These are phyloP conservation scores for Agelaius tricolor DNA, from an alignment of 2,113 vertebrate species.

Conservation along the genomic window DNA sequence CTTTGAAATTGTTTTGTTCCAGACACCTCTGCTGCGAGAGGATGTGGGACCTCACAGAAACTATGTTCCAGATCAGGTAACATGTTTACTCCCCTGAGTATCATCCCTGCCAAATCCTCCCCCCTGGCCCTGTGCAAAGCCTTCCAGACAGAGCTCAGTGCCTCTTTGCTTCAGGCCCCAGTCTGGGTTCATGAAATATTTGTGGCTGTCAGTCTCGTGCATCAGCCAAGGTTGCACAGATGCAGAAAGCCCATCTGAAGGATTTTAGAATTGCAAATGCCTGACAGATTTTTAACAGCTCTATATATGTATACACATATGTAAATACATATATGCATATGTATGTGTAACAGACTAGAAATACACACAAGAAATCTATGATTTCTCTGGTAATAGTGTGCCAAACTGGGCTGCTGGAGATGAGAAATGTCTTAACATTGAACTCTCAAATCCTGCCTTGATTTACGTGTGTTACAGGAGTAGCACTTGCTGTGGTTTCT, in stretches of 20 bases:
- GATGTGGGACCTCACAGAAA: neutral
- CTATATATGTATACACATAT: neutral
- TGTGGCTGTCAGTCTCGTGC: neutral
- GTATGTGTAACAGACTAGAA: neutral
- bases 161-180: neutral
- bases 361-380: neutral
- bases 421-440: neutral
- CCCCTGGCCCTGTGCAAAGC: neutral
- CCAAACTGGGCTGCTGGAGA: neutral
- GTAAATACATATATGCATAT: neutral
- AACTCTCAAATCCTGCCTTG: neutral
- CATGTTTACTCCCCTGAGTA: accelerated
- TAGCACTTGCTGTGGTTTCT: neutral
- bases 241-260: neutral
- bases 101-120: neutral
- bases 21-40: neutral
- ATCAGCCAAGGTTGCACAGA: neutral
- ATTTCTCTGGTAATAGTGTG: neutral
- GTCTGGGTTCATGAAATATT: neutral
- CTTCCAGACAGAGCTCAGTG: neutral
- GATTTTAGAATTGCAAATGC: neutral
- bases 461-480: accelerated
- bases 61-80: neutral
- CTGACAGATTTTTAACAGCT: neutral
- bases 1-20: neutral